Evolutionary conservation across 2,888 invertebrate genomes (phyloP).

Genomic region (Argyra leucocephala): DNA sequence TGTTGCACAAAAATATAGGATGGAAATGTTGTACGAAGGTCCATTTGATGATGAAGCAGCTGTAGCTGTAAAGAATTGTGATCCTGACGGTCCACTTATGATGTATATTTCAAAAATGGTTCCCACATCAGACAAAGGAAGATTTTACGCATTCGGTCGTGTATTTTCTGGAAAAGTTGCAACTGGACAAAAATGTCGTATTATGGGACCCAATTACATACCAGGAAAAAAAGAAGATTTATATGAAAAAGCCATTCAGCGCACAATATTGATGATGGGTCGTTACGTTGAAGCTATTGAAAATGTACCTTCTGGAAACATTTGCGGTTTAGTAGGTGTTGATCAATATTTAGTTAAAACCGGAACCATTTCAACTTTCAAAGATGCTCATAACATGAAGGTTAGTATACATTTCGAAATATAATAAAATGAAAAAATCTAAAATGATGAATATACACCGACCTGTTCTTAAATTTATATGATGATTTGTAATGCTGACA

Average conservation of each 20-base stretch:
- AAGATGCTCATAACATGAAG: constrained; percentile 98
- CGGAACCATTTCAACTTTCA: constrained; percentile 97
- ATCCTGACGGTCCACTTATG: constrained; percentile 95
- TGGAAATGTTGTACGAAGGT: constrained; percentile 99
- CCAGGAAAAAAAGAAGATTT: constrained; percentile 99
- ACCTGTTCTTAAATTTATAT: constrained; percentile 31
- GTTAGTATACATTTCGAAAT: constrained; percentile 32
- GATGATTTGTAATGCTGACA: constrained; percentile 13
- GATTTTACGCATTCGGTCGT: constrained; percentile 99
- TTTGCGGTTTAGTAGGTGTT: constrained; percentile 98
- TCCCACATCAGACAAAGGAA: constrained; percentile 98
- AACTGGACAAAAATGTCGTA: constrained; percentile 88
- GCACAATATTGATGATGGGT: constrained; percentile 99
- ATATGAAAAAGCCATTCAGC: constrained; percentile 97
- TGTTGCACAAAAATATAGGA: constrained; percentile 96
- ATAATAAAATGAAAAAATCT: constrained; percentile 7
- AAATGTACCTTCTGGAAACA: constrained; percentile 98
- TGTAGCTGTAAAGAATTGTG: constrained; percentile 81
- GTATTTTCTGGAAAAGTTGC: constrained; percentile 94
- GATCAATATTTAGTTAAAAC: constrained; percentile 99
- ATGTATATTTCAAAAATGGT: constrained; percentile 99
- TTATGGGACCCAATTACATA: constrained; percentile 97
- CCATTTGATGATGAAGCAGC: constrained; percentile 94
- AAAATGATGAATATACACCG: constrained; percentile 27
- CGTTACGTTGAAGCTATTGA: constrained; percentile 99